Base-by-base conservation (phyloP, 2,113 vertebrate genomes). In the Todiramphus saurophagus region DNA sequence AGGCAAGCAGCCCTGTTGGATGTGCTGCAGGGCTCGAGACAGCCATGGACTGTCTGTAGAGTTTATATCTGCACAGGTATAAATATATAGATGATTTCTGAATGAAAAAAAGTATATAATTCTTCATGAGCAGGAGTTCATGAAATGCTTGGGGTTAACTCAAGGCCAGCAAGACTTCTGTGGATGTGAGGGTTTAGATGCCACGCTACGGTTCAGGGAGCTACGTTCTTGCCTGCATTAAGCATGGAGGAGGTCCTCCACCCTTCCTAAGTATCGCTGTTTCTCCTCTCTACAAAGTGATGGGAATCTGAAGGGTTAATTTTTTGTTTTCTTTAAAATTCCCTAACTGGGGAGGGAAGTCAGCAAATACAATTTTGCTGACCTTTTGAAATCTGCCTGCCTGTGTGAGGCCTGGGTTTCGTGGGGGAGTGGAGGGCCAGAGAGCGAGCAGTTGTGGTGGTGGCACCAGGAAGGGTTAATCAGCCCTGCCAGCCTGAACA, bases 401-500 rank as follows among this genome's bases (percentile, higher is more conserved):
- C 77, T 79, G 80, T 48, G 27, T 2, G 8, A n/a, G 87, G 39
- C 72, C 82, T 73, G 0, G 2, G 51, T 76, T 90, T 79, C 2
- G 4, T 10, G 3, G 0, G 4, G 16, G 18, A 48, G 37, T 0
- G 1, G 41, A 25, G 16, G 24, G 68, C 55, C 58, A 2, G 16
- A 30, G 37, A 37, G 19, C 25, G 39, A 91, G 77, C 87, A n/a
- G n/a, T 84, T 75, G 64, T 79, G 21, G 11, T 75, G 73, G 82
- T 20, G 31, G 97, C 96, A 96, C 95, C 90, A 46, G 89, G 87
- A 94, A 97, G 98, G 96, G 98, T 98, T 98, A 98, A 98, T 94
- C 84, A 90, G 90, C 78, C 80, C 76, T 94, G 93, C 96, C 97
- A 95, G 95, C 95, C 70, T 92, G 98, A 98, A 98, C 98, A 99